These are phyloP conservation scores for Dasypus novemcinctus DNA, from an alignment of 2,113 vertebrate species.

Conservation along the genomic window DNA sequence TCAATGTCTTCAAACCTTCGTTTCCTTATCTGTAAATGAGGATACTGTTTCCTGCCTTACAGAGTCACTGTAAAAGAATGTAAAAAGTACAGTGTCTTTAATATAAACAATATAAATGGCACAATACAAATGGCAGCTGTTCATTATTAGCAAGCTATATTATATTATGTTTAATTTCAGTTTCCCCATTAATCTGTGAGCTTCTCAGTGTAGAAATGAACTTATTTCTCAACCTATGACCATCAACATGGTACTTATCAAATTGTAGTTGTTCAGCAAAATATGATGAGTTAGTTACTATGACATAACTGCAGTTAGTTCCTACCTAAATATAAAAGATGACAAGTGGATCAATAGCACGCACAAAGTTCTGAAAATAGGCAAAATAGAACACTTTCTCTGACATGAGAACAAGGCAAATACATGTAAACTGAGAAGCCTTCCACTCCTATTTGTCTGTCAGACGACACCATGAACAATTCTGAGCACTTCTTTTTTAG, in stretches of 20 bases:
- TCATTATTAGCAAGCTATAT: neutral
- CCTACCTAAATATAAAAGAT: neutral
- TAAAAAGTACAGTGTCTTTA: conserved; percentile 26
- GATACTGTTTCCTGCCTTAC: neutral
- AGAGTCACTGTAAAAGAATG: neutral
- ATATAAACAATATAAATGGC: conserved; percentile 41
- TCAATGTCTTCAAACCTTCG: neutral
- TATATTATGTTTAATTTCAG: conserved; percentile 22
- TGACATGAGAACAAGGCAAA: neutral
- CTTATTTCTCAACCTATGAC: neutral
- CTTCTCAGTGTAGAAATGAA: neutral
- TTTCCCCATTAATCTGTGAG: conserved; percentile 23
- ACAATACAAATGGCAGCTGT: neutral
- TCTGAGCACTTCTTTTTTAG: neutral
- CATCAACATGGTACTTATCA: neutral
- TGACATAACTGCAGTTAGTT: neutral
- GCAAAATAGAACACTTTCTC: neutral
- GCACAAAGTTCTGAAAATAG: neutral
- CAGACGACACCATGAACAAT: neutral
- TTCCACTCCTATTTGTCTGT: neutral
- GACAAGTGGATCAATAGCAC: neutral
- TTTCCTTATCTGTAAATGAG: neutral
- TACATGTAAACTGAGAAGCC: neutral
- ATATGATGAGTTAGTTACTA: conserved; percentile 10
- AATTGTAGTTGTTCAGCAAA: neutral